Evolutionary conservation across 2,797 vertebrate genomes (phyloP).

Genomic region (Siniperca obscura): DNA sequence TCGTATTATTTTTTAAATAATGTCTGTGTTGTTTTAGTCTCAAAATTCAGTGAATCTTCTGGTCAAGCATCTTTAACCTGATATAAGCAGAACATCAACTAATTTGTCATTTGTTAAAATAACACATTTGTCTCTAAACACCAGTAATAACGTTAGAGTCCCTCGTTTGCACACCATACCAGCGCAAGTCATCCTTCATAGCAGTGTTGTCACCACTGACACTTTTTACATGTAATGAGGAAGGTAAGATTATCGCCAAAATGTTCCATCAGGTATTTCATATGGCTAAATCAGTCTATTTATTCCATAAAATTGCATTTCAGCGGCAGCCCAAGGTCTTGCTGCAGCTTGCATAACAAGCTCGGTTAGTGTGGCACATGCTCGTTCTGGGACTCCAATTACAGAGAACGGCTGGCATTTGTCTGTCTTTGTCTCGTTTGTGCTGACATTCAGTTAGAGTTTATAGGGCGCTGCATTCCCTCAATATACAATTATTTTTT

Average conservation of each 20-base stretch:
- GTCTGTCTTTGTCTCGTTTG: conserved; percentile 62
- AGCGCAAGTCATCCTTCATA: conserved; percentile 22
- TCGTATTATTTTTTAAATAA: neutral
- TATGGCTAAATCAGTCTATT: conserved; percentile 59
- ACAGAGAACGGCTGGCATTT: conserved; percentile 67
- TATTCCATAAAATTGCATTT: conserved; percentile 67
- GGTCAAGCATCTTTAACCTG: neutral
- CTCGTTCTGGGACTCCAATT: conserved; percentile 78
- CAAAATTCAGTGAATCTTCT: neutral
- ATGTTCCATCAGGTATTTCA: conserved; percentile 60
- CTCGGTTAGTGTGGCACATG: conserved; percentile 47
- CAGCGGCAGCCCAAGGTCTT: conserved; percentile 50
- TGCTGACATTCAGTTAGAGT: conserved; percentile 71
- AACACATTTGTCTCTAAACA: conserved; percentile 10
- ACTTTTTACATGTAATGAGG: conserved; percentile 50
- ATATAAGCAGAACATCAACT: neutral
- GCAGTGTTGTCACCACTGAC: conserved; percentile 19
- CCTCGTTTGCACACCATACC: neutral
- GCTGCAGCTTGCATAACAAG: conserved; percentile 63
- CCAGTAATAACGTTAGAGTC: neutral
- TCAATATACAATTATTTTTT: conserved; percentile 56
- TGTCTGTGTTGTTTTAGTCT: neutral
- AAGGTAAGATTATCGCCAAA: conserved; percentile 41
- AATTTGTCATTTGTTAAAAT: neutral
- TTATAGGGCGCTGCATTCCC: conserved; percentile 51